Base-by-base conservation (phyloP, 1,140 invertebrate genomes). In the Psix sp. region DNA sequence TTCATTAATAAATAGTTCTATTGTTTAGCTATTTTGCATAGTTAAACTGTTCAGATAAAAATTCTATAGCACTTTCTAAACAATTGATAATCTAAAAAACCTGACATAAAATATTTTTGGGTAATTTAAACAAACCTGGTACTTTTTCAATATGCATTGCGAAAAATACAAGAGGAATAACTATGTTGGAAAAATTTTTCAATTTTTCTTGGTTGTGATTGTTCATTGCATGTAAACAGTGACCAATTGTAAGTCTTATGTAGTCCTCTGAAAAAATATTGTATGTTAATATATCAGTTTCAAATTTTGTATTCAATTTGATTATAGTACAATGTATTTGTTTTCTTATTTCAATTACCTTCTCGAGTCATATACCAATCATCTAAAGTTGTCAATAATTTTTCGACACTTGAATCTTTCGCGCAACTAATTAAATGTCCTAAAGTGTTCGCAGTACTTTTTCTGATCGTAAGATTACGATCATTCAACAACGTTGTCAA, bases 341-440 rank as follows among this genome's bases (percentile, higher is more conserved):
- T 14, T n/a, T 35, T 24, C 21, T 9, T 24, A 24, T 24, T 9
- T 24, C 4, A 29, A 29, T 29, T 9, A 89, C 88, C 90, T 89
- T 93, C 91, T 80, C 90, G 89, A 77, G 93, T 92, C 77, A 94
- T 90, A 80, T 96, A 97, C 87, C 95, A 92, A 11, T 88, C 90
- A 63, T 93, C 91, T 38, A 97, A 87, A 81, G 93, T 96, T 66
- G 89, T 89, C 80, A 97, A 92, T 7, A 98, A 83, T 79, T 95
- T 97, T 72, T 95, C 94, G 38, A 96, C 89, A 77, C 94, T 96
- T 71, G 92, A 92, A 54, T 94, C 91, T 88, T 97, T 97, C n/a
- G 94, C 94, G 62, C 91, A 91, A 48, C 93, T 91, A 2, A 95
- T 91, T n/a, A 98, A 86, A 78, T 97, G 92, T 0, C 95, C 96